Conservation (phyloP, 2,797 vertebrate species). For the Sardinella longiceps region DNA sequence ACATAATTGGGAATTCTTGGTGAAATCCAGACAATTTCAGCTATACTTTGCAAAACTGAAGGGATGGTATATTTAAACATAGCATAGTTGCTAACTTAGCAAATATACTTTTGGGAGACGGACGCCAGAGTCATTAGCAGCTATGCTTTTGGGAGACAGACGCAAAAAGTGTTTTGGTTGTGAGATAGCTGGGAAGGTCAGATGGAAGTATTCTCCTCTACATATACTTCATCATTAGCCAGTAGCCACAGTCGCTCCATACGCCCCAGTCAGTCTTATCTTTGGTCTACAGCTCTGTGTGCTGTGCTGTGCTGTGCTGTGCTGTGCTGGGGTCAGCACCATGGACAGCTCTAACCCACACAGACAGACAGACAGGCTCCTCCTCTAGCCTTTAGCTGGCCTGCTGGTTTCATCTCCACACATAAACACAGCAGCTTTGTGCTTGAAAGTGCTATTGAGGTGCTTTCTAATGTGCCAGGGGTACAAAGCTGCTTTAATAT, state of each 20-base stretch:
- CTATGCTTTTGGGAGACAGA: too few relatives aligned
- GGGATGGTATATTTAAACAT: neutral
- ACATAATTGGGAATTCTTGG: neutral
- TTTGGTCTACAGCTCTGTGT: too few relatives aligned
- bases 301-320: too few relatives aligned
- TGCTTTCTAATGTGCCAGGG: neutral
- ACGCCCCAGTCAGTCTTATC: neutral
- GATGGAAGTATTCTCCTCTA: constrained; percentile 22
- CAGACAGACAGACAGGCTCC: neutral
- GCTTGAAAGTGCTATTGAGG: neutral
- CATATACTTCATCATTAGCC: neutral
- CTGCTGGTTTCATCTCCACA: neutral
- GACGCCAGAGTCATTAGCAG: too few relatives aligned
- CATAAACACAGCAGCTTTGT: neutral
- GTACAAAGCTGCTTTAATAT: neutral
- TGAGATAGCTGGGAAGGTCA: constrained; percentile 32
- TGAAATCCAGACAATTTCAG: neutral
- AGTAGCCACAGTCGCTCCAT: neutral
- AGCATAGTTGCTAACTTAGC: too few relatives aligned
- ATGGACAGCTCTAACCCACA: neutral
- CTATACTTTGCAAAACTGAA: neutral
- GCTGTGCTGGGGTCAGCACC: neutral
- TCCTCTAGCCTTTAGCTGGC: neutral
- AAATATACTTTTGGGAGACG: too few relatives aligned
- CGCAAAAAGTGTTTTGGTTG: constrained; percentile 27